A percentile compares a stretch with the other conserved stretches of the same genome.
These are phyloP conservation scores for Camptogramma bilineatum DNA, from an alignment of 2,888 invertebrate species.

Conservation along the genomic window DNA sequence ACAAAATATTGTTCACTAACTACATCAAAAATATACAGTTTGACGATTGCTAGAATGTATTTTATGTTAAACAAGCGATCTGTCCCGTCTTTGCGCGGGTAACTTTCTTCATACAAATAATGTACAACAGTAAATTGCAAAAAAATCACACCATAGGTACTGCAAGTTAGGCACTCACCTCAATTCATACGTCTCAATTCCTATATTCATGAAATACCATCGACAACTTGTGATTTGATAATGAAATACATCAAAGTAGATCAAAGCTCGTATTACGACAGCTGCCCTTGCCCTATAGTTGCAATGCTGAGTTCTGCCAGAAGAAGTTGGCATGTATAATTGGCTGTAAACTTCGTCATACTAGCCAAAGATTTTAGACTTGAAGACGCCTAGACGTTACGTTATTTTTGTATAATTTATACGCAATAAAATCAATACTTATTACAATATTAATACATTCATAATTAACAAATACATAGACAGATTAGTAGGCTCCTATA, in stretches of 20 bases:
- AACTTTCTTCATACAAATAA: too few relatives aligned
- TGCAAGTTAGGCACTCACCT: too few relatives aligned
- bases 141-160: too few relatives aligned
- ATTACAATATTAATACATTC: not conserved
- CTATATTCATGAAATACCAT: not conserved
- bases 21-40: too few relatives aligned
- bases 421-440: constrained; percentile 6
- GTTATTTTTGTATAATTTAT: constrained; percentile 27
- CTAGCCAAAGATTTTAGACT: constrained; percentile 78
- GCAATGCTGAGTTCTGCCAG: constrained; percentile 73
- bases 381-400: constrained; percentile 67
- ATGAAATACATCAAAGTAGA: constrained; percentile 28
- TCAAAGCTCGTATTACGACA: constrained; percentile 39
- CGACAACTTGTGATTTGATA: constrained; percentile 36
- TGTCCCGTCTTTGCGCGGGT: too few relatives aligned
- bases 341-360: constrained; percentile 60
- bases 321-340: constrained; percentile 67
- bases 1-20: too few relatives aligned
- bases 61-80: too few relatives aligned
- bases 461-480: not conserved
- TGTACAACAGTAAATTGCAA: too few relatives aligned
- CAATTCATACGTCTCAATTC: not conserved
- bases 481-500: not conserved
- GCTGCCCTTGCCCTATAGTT: constrained; percentile 50
- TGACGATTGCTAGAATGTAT: too few relatives aligned